Percentiles rank a stretch among this genome's conserved stretches.
phyloP scores from a whole-genome alignment of 2,888 invertebrate species.

The Polyommatus icarus region DNA sequence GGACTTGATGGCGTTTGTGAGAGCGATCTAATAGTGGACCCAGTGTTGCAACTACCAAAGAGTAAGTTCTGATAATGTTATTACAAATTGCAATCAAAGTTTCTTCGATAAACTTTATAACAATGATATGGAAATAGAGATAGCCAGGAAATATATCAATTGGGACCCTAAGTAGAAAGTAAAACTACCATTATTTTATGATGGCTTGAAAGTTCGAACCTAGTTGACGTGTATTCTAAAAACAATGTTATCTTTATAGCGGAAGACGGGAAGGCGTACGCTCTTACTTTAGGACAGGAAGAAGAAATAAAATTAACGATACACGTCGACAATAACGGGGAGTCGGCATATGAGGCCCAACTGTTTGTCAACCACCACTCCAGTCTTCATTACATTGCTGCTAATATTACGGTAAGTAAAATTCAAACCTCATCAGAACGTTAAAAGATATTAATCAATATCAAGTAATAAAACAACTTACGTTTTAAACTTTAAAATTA shows the following conservation, averaged over 20 bases:
- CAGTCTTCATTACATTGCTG: constrained; percentile 89
- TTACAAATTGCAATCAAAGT: neutral
- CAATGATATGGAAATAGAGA: neutral
- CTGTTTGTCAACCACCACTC: constrained; percentile 89
- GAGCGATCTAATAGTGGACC: constrained; percentile 87
- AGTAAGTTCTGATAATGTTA: constrained; percentile 63
- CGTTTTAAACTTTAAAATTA: no score
- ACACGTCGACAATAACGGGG: constrained; percentile 87
- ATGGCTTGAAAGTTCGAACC: neutral
- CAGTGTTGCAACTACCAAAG: constrained; percentile 81
- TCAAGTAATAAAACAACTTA: no score
- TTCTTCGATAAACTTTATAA: no score
- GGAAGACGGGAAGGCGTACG: constrained; percentile 68
- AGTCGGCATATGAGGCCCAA: constrained; percentile 94
- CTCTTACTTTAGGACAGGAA: constrained; percentile 84
- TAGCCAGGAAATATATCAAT: neutral
- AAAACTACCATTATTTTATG: neutral
- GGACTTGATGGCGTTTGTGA: constrained; percentile 93
- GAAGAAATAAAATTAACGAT: constrained; percentile 89
- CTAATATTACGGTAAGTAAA: constrained; percentile 81
- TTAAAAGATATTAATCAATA: neutral
- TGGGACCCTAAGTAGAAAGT: neutral
- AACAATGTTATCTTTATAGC: constrained; percentile 50
- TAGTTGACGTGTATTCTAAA: neutral
- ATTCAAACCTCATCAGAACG: neutral